A percentile compares a stretch with the other conserved stretches of the same genome.
Evolutionary conservation across 1,140 invertebrate species (phyloP).

Genomic region (Thereuonema tuberculata): DNA sequence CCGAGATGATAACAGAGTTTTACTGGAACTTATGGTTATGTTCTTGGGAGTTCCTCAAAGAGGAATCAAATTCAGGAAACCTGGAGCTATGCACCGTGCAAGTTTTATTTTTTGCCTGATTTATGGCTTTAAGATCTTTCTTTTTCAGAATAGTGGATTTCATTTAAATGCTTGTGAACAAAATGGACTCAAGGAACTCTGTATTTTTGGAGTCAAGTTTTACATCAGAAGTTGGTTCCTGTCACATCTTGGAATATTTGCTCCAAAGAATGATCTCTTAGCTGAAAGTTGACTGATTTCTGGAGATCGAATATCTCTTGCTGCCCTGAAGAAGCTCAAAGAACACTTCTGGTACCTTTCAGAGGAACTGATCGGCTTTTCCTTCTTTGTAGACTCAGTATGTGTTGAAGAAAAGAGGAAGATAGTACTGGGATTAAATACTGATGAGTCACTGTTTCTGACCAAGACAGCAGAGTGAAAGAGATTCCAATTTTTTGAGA

Average conservation of each 20-base stretch:
- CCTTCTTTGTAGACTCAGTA: neutral
- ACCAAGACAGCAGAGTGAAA: neutral
- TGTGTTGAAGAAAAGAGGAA: neutral
- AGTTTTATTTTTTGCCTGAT: neutral
- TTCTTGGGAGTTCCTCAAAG: slow-evolving; percentile 12
- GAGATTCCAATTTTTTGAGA: neutral
- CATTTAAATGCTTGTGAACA: no score
- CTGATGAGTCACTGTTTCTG: neutral
- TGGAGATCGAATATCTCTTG: no score
- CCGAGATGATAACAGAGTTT: slow-evolving; percentile 6
- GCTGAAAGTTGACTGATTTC: neutral
- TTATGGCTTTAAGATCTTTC: slow-evolving; percentile 1
- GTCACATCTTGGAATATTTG: neutral
- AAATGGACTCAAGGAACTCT: slow-evolving; percentile 2
- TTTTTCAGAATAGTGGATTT: no score
- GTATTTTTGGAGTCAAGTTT: no score
- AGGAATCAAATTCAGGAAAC: slow-evolving; percentile 10
- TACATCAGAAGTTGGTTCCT: slow-evolving; percentile 2
- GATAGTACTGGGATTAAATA: neutral
- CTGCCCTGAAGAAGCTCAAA: slow-evolving; percentile 3
- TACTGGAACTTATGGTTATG: slow-evolving; percentile 11
- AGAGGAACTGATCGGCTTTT: slow-evolving; percentile 4
- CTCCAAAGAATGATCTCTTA: slow-evolving; percentile 2
- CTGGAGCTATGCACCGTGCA: slow-evolving; percentile 1
- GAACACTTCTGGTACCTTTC: slow-evolving; percentile 9